Base-by-base conservation (phyloP, 2,797 vertebrate genomes). In the Leptatherina wallacei region DNA sequence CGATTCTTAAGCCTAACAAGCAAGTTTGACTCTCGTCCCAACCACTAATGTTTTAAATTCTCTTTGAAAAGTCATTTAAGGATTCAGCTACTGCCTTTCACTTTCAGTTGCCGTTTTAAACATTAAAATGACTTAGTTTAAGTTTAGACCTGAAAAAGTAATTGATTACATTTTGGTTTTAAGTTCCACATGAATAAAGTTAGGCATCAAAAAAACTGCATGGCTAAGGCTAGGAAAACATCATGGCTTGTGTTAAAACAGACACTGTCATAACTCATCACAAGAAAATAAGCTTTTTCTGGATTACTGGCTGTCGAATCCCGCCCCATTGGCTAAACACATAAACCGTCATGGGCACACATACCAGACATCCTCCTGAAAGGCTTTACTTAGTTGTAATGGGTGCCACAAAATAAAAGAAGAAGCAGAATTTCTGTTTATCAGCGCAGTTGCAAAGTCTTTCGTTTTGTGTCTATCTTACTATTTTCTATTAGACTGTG, bases 1-100 rank as follows among this genome's bases (percentile, higher is more conserved):
- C 42, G n/a, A 29, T 54, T 54, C 24, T 54, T 54, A 52, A 52
- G 24, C 51, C 51, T 27, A 54, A 54, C 51, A 54, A 27, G 51
- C 51, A 29, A 29, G 24, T 54, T 24, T 29, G 20, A 51, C 51
- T 54, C 24, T 29, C 6, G 51, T 54, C 51, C 51, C 12, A 29
- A 54, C 51, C 51, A 29, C 51, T 54, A 29, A 54, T 27, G 13
- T 27, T 12, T 54, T 54, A 29, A 54, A 54, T 54, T 24, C 13
- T 29, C 22, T 27, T 54, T 51, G n/a, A 51, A 49, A 49, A 29
- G 51, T 54, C 51, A 54, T 29, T 54, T 29, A 14, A 27, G 51
- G 51, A 29, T 27, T 54, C 24, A 29, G 51, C 24, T 54, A 13
- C 51, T 16, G 12, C 6, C 12, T 54, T 13, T 24, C 12, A 54